Evolutionary conservation across 2,797 vertebrate species (phyloP).

Genomic region (Gambusia yucatana): DNA sequence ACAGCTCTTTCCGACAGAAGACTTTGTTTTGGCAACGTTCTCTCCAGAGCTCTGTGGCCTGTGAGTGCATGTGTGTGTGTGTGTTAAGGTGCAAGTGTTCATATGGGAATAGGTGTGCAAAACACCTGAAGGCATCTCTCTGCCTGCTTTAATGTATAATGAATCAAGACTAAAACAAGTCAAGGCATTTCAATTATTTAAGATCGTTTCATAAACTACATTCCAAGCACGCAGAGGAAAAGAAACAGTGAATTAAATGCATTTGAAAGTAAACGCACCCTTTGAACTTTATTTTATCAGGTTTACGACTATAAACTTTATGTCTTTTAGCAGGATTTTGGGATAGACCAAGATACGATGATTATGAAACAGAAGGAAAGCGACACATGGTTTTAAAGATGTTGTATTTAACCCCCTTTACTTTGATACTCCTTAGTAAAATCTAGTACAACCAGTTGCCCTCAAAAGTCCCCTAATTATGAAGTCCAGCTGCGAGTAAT

Average conservation of each 20-base stretch:
- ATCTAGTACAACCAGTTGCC: not conserved
- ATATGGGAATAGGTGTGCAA: constrained; percentile 32
- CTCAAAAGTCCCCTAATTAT: not conserved
- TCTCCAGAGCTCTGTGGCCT: constrained; percentile 25
- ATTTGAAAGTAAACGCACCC: not conserved
- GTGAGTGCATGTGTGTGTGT: not conserved
- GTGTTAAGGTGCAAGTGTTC: not conserved
- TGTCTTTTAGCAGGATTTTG: not conserved
- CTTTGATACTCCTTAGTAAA: not conserved
- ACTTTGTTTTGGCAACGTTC: constrained; percentile 13
- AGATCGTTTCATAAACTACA: constrained; percentile 28
- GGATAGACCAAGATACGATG: not conserved
- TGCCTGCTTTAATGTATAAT: constrained; percentile 66
- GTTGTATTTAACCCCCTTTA: not conserved
- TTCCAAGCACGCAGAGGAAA: constrained; percentile 1
- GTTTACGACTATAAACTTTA: not conserved
- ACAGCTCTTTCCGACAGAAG: not conserved
- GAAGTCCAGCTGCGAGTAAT: not conserved
- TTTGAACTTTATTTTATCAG: not conserved
- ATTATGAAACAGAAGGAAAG: not conserved
- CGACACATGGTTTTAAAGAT: not conserved
- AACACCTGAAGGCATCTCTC: constrained; percentile 49
- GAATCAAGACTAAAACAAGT: constrained; percentile 57
- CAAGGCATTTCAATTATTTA: constrained; percentile 66
- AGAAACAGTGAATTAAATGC: constrained; percentile 6